These are phyloP conservation scores for Cotesia typhae DNA, from an alignment of 1,140 invertebrate genomes.

Conservation along the genomic window DNA sequence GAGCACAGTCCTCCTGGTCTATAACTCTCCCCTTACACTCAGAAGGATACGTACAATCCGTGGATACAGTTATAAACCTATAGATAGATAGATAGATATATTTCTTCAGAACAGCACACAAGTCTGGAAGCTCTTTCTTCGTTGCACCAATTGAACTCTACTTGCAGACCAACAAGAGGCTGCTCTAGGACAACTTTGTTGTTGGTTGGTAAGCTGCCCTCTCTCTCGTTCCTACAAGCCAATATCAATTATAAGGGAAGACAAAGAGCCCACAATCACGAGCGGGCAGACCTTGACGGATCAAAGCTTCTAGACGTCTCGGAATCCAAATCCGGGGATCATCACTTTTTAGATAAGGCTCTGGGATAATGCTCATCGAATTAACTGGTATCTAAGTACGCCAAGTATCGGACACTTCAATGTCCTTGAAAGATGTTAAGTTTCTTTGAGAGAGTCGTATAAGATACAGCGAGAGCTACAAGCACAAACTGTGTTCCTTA, in stretches of 20 bases:
- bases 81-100: background rate
- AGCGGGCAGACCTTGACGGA: constrained; percentile 61
- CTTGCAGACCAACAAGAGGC: constrained; percentile 34
- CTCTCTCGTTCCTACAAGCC: constrained; percentile 48
- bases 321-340: constrained; percentile 48
- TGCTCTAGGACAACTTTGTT: constrained; percentile 33
- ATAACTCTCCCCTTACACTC: constrained; percentile 29
- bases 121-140: background rate
- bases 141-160: constrained; percentile 10
- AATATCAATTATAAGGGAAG: constrained; percentile 68
- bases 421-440: background rate
- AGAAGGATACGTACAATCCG: no score
- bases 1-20: constrained; percentile 39
- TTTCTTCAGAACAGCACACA: no score
- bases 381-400: background rate
- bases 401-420: constrained; percentile 1
- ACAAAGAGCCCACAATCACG: constrained; percentile 63
- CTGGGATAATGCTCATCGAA: constrained; percentile 11
- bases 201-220: constrained; percentile 21
- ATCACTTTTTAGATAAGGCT: constrained; percentile 64
- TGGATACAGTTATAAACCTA: background rate
- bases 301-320: constrained; percentile 50
- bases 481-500: constrained; percentile 22
- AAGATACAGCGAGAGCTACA: no score
- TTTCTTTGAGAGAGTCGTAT: no score